Conservation (phyloP, 1,140 invertebrate species). For the Aphis craccivora region DNA sequence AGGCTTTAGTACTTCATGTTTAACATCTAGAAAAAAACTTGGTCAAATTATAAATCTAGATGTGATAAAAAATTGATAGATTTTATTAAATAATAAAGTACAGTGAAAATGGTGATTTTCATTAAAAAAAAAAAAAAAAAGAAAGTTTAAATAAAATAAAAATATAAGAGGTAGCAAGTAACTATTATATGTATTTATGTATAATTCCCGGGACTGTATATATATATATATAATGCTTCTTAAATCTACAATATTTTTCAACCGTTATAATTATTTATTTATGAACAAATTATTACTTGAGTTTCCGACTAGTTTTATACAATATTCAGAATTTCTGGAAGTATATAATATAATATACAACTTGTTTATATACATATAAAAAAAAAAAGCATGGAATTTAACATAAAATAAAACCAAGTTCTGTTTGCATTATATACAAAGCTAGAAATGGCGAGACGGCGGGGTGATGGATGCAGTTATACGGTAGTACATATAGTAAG, state of each 20-base stretch:
- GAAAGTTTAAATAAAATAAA: no score
- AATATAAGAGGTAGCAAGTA: not conserved
- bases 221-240: not conserved
- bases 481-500: slow-evolving; percentile 5
- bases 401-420: slow-evolving; percentile 25
- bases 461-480: slow-evolving; percentile 32
- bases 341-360: slow-evolving; percentile 19
- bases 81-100: no score
- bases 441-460: not conserved
- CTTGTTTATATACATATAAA: not conserved
- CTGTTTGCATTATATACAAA: slow-evolving; percentile 27
- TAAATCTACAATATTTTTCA: not conserved
- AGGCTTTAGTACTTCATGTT: no score
- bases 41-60: no score
- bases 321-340: slow-evolving; percentile 29
- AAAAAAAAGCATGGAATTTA: not conserved
- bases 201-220: not conserved
- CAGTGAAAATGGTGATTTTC: no score
- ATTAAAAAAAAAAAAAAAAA: no score
- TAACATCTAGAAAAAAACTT: no score
- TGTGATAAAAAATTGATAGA: no score
- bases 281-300: slow-evolving; percentile 13
- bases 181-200: not conserved
- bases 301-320: not conserved
- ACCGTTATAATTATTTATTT: not conserved